A percentile compares a stretch with the other conserved stretches of the same genome.
phyloP scores from a whole-genome alignment of 2,888 invertebrate genomes.

The Clivina fossor region DNA sequence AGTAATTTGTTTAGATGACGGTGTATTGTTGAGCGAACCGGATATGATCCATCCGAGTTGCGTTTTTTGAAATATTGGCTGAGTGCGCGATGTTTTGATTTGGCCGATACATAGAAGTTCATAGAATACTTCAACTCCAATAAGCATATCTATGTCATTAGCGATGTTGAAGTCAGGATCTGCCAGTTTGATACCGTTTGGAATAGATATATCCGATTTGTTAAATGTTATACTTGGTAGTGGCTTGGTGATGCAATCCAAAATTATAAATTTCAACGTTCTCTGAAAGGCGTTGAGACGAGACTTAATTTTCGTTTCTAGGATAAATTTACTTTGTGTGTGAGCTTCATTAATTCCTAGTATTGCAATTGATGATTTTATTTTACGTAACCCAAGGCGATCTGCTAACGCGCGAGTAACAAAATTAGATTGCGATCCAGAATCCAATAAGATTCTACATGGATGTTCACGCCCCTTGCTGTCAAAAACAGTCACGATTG shows the following conservation, averaged over 20 bases:
- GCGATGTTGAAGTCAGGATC: constrained; percentile 13
- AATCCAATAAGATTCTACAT: constrained; percentile 21
- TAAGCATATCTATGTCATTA: constrained; percentile 13
- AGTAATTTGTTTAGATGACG: neutral
- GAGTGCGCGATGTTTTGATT: constrained; percentile 10
- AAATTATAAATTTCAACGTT: constrained; percentile 11
- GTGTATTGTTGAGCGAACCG: constrained; percentile 3
- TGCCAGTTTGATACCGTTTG: constrained; percentile 14
- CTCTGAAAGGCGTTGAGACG: constrained; percentile 8
- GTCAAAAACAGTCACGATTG: constrained; percentile 7
- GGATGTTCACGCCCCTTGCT: constrained; percentile 5
- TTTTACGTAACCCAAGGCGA: neutral
- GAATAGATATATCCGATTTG: neutral
- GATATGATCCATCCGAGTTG: constrained; percentile 36
- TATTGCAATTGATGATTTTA: constrained; percentile 10
- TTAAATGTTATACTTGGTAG: constrained; percentile 6
- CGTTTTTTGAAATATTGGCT: constrained; percentile 9
- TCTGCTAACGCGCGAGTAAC: constrained; percentile 12
- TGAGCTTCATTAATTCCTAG: constrained; percentile 11
- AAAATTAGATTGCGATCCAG: constrained; percentile 25
- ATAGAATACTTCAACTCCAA: constrained; percentile 29
- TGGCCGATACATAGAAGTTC: constrained; percentile 34
- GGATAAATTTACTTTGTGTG: neutral
- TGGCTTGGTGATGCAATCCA: constrained; percentile 12
- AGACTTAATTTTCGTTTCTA: constrained; percentile 25